Base-by-base conservation (phyloP, 2,888 invertebrate genomes). In the Caenorhabditis japonica region DNA sequence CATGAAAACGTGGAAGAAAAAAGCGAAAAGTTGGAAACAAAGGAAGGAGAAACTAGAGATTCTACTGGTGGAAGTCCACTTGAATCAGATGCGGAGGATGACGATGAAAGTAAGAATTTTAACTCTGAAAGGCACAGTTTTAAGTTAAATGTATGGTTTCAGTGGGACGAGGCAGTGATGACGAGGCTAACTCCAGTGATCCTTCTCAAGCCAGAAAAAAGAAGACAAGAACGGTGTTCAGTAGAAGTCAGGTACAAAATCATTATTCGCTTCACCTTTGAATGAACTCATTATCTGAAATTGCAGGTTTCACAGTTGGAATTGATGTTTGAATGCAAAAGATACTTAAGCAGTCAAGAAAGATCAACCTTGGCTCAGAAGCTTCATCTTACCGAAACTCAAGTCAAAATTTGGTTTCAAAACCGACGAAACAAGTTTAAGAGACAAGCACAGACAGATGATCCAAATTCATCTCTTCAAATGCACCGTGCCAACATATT, bases 401-500 rank as follows among this genome's bases (percentile, higher is more conserved):
- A 84, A 79, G 84, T 85, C n/a, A 85, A 85, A 58, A 85, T 85
- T 33, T 85, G 85, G 85, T 85, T 84, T 55, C 85, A 85, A 80
- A 85, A 85, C 52, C 70, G 85, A 12, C 79, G 85, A 15, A 85
- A 85, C 76, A 85, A 85, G 59, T 83, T 77, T 64, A 85, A 85
- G 49, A 62, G 82, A 12, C 80, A 80, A 44, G 75, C 77, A 1
- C 71, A 71, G n/a, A 58, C 70, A 0, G 82, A 79, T n/a, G 82
- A 80, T 49, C 62, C 71, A 7, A 70, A 23, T 33, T 21, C 34
- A n/a, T 38, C 61, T 19, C 68, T 79, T 4, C 79, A 79, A 51
- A 59, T 79, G 44, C 75, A 76, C 34, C 19, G 79, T 30, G 68
- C 76, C 12, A 75, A 59, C 33, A 34, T 76, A 17, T 75, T 76